A percentile compares a stretch with the other conserved stretches of the same genome.
Evolutionary conservation across 2,797 vertebrate genomes (phyloP).

Genomic region (Parambassis ranga): DNA sequence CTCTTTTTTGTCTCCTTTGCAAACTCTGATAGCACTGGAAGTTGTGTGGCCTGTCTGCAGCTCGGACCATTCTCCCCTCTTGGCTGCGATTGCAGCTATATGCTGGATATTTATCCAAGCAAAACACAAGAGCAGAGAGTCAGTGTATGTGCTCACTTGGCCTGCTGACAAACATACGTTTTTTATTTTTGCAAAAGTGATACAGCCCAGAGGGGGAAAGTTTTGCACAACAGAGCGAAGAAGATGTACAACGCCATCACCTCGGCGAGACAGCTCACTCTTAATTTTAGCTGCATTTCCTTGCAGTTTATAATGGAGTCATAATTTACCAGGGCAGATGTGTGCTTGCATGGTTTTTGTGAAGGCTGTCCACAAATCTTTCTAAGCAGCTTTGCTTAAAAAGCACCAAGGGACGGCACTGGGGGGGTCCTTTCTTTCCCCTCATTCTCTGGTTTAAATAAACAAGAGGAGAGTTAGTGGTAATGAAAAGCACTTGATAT

Average conservation of each 20-base stretch:
- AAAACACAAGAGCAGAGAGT: slow-evolving; percentile 43
- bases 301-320: slow-evolving; percentile 28
- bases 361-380: slow-evolving; percentile 51
- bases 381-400: slow-evolving; percentile 57
- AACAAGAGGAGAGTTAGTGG: slow-evolving; percentile 64
- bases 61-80: slow-evolving; percentile 36
- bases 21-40: slow-evolving; percentile 59
- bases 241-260: slow-evolving; percentile 65
- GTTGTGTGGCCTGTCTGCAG: slow-evolving; percentile 57
- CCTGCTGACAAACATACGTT: slow-evolving; percentile 60
- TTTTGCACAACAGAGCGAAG: slow-evolving; percentile 53
- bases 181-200: slow-evolving; percentile 64
- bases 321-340: slow-evolving; percentile 46
- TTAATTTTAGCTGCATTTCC: slow-evolving; percentile 39
- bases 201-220: slow-evolving; percentile 59
- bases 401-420: slow-evolving; percentile 37
- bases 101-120: slow-evolving; percentile 59
- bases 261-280: slow-evolving; percentile 43
- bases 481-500: slow-evolving; percentile 79
- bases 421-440: slow-evolving; percentile 25
- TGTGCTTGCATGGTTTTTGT: slow-evolving; percentile 30
- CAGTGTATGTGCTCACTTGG: slow-evolving; percentile 45
- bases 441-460: slow-evolving; percentile 58
- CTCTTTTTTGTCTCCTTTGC: slow-evolving; percentile 47
- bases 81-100: slow-evolving; percentile 48